Percentiles rank a stretch among this genome's conserved stretches.
phyloP scores from a whole-genome alignment of 92 coral and sea anemone species.

The Paragorgia papillata region DNA sequence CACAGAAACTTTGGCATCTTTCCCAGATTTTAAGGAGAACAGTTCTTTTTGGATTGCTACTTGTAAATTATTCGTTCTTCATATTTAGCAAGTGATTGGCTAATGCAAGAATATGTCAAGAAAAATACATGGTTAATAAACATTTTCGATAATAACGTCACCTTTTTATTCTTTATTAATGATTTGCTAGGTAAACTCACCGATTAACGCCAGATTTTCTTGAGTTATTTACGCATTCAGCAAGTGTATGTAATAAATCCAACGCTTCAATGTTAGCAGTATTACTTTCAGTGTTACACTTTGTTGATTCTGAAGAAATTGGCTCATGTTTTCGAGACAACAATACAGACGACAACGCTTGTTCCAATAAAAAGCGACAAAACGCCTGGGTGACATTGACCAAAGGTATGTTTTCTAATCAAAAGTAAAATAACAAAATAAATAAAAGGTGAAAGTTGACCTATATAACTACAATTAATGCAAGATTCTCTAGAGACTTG shows the following conservation, averaged over 20 bases:
- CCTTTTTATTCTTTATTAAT: too few species aligned
- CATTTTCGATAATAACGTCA: too few species aligned
- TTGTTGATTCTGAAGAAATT: not conserved
- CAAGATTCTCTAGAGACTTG: too few species aligned
- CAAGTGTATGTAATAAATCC: slow-evolving; percentile 30
- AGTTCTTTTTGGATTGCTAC: too few species aligned
- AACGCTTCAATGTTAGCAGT: slow-evolving; percentile 22
- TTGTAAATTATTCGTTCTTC: too few species aligned
- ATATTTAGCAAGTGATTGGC: too few species aligned
- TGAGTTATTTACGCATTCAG: slow-evolving; percentile 38
- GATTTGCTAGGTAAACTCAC: too few species aligned
- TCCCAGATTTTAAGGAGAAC: too few species aligned
- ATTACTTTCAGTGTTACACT: slow-evolving; percentile 21
- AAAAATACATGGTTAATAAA: too few species aligned
- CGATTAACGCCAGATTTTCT: slow-evolving; percentile 27
- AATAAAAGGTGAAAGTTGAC: not conserved
- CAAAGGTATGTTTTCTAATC: slow-evolving; percentile 75
- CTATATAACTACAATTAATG: not conserved
- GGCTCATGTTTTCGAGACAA: slow-evolving; percentile 31
- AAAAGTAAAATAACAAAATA: not conserved
- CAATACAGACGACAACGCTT: slow-evolving; percentile 82
- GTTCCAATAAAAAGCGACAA: slow-evolving; percentile 74
- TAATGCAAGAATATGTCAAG: too few species aligned
- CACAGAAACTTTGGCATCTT: too few species aligned
- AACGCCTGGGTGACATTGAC: slow-evolving; percentile 95